Evolutionary conservation across 2,113 vertebrate genomes (phyloP).

Genomic region (Leptosomus discolor): DNA sequence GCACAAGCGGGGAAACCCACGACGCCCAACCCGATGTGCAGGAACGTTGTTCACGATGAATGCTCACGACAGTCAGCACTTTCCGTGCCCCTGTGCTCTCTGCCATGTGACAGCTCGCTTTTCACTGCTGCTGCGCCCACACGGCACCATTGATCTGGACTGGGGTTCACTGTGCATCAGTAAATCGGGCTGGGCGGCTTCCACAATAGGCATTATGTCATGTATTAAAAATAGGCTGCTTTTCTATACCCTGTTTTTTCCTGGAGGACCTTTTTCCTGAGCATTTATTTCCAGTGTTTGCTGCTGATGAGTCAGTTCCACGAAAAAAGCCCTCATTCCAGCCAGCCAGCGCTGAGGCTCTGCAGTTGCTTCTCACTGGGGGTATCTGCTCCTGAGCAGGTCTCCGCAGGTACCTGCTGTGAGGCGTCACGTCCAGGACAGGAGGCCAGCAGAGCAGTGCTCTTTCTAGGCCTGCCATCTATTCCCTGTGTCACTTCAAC

Average conservation of each 20-base stretch:
- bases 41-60: neutral
- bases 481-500: accelerated
- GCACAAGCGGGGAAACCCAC: neutral
- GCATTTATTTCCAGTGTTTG: conserved; percentile 8
- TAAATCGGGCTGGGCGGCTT: neutral
- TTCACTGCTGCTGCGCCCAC: neutral
- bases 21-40: accelerated
- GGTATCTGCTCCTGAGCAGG: neutral
- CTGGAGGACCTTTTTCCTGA: neutral
- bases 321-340: neutral
- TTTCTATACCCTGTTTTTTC: neutral
- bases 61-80: neutral
- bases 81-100: neutral
- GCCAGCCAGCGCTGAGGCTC: neutral
- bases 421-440: accelerated
- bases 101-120: neutral
- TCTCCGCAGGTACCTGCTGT: neutral
- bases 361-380: neutral
- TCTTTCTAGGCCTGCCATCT: neutral
- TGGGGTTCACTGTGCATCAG: neutral
- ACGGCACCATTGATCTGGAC: neutral
- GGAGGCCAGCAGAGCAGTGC: accelerated
- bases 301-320: neutral
- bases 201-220: neutral
- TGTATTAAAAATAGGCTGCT: neutral